Base-by-base conservation (phyloP, 2,797 vertebrate species). In the Phoeniculus purpureus region DNA sequence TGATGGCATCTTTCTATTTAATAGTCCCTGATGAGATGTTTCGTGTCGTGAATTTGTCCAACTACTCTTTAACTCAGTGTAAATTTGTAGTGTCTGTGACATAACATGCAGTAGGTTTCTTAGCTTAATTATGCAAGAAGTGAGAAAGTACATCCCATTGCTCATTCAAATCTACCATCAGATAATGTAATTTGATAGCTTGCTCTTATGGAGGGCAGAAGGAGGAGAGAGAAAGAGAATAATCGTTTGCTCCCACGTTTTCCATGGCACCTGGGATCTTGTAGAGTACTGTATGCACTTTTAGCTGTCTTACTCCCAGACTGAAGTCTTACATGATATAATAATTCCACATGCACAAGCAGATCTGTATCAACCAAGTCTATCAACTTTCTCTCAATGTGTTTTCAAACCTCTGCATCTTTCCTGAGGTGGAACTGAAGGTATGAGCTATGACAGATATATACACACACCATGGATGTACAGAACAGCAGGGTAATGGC, bases 21-120 rank as follows among this genome's bases (percentile, higher is more conserved):
- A 19, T 3, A 66, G 47, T 64, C 81, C 58, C 79, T 7, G 13
- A 1, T 0, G 40, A 22, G 17, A 50, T 84, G 77, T 75, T 73
- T 86, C 23, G 60, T 94, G 85, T 10, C 60, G 50, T 21, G 32
- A 93, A 88, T 85, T 85, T 88, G 37, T 79, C 67, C 85, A 70
- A 58, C 19, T 54, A 56, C 50, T 79, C 91, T 52, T 79, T 5
- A 88, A 88, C 86, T 20, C 64, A 52, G 7, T 91, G 90, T 93
- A 92, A 56, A 90, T 73, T 14, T 64, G 60, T 11, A 84, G 50
- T 47, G 54, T 19, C 31, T 56, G 9, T 79, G 78, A 73, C 83
- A 91, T 56, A 4, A 27, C 19, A 20, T 71, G 50, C 67, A 91
- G 3, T n/a, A 40, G 89, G 16, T 71, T 81, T 93, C 59, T 83